A percentile compares a stretch with the other conserved stretches of the same genome.
phyloP scores from a whole-genome alignment of 23 tunicate species.

The Halocynthia roretzi region DNA sequence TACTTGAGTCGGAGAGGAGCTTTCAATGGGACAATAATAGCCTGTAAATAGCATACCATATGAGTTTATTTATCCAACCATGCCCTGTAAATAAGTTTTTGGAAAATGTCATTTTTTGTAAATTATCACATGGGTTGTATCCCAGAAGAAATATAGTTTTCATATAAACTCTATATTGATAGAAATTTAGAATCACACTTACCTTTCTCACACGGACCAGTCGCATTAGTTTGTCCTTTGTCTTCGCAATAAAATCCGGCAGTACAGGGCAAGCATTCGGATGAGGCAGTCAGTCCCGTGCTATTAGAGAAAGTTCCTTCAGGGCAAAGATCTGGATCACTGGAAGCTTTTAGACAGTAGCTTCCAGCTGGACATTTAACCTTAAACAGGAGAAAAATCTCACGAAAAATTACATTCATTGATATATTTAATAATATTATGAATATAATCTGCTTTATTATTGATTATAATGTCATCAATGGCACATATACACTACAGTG shows the following conservation, averaged over 20 bases:
- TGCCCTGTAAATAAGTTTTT: too few relatives aligned
- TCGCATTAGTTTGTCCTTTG: conserved; percentile 38
- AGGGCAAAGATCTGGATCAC: conserved; percentile 57
- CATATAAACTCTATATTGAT: too few relatives aligned
- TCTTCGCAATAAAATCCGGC: conserved; percentile 78
- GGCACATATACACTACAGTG: too few relatives aligned
- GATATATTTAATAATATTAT: background rate
- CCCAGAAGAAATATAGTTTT: too few relatives aligned
- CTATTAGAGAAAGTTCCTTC: conserved; percentile 47
- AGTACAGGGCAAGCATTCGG: conserved; percentile 56
- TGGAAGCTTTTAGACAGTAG: conserved; percentile 32
- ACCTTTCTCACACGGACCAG: conserved; percentile 86
- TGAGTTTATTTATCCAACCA: too few relatives aligned
- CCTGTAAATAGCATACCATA: conserved; percentile 21
- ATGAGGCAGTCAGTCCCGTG: background rate
- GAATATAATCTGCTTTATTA: too few relatives aligned
- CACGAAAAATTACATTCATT: background rate
- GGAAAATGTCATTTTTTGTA: too few relatives aligned
- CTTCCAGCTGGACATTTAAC: conserved; percentile 62
- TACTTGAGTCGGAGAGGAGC: conserved; percentile 41
- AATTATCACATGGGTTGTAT: too few relatives aligned
- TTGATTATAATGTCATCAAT: too few relatives aligned
- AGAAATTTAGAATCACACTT: background rate
- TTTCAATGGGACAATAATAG: conserved; percentile 79
- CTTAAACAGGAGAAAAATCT: conserved; percentile 21